Conservation (phyloP, 2,113 vertebrate species). For the Cisticola juncidis region DNA sequence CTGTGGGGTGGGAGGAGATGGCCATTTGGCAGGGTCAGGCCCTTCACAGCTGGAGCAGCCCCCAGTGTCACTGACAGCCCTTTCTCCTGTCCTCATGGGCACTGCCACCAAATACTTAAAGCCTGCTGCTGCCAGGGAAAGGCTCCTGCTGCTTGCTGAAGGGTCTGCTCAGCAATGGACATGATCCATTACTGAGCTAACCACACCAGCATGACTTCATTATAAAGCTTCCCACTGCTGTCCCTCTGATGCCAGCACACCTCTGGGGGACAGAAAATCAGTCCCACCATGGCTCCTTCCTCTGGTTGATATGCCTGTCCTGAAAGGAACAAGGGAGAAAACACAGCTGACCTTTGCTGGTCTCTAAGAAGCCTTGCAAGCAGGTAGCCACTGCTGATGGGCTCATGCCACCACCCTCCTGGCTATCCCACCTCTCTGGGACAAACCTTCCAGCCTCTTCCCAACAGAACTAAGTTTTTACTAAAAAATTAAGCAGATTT, state of each 20-base stretch:
- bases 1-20: background rate
- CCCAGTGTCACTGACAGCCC: rapidly evolving
- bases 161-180: background rate
- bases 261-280: background rate
- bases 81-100: background rate
- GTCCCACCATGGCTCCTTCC: background rate
- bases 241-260: background rate
- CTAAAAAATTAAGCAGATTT: background rate
- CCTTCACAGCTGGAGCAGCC: background rate
- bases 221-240: background rate
- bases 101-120: background rate
- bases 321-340: slow-evolving; percentile 7
- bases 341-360: background rate
- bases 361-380: background rate
- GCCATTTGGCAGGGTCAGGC: background rate
- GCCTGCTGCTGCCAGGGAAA: slow-evolving; percentile 21
- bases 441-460: background rate
- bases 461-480: background rate
- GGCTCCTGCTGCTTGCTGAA: background rate
- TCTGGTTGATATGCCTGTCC: background rate
- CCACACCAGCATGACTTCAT: background rate
- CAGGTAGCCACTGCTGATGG: background rate
- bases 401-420: background rate
- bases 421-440: background rate
- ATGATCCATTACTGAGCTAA: background rate